Evolutionary conservation across 1,140 invertebrate species (phyloP).

Genomic region (Ooceraea biroi): DNA sequence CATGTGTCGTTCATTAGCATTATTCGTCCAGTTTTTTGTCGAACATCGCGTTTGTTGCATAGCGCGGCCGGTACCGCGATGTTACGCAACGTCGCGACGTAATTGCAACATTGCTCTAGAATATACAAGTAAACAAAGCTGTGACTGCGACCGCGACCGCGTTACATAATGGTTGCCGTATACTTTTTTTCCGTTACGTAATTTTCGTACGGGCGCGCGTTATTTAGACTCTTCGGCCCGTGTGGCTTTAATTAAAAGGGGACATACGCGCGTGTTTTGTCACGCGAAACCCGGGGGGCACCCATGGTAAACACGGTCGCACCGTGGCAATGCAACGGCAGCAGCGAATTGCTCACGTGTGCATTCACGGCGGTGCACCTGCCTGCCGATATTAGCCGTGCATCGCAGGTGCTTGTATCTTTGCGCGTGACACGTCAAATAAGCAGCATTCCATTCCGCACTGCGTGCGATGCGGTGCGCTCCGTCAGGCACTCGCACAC

Average conservation of each 20-base stretch:
- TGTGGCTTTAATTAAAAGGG: constrained; percentile 5
- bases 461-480: neutral
- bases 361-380: constrained; percentile 56
- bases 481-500: neutral
- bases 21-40: too few species aligned
- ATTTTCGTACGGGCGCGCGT: neutral
- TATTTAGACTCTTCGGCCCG: too few species aligned
- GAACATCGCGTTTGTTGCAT: too few species aligned
- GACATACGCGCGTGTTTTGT: neutral
- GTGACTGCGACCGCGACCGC: neutral
- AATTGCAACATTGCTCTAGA: neutral
- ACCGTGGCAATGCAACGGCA: neutral
- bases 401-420: constrained; percentile 60
- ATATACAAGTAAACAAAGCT: constrained; percentile 9
- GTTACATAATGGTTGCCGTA: neutral
- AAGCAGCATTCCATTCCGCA: constrained; percentile 56
- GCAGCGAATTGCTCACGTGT: constrained; percentile 22
- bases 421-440: constrained; percentile 53
- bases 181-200: neutral
- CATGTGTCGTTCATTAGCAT: too few species aligned
- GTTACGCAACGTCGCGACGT: constrained; percentile 4
- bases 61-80: too few species aligned
- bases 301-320: constrained; percentile 16
- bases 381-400: constrained; percentile 61
- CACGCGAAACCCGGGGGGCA: constrained; percentile 3